Percentiles rank a stretch among this genome's conserved stretches.
Conservation (phyloP, 2,797 vertebrate genomes). For the Odontamblyopus lacepedii region DNA sequence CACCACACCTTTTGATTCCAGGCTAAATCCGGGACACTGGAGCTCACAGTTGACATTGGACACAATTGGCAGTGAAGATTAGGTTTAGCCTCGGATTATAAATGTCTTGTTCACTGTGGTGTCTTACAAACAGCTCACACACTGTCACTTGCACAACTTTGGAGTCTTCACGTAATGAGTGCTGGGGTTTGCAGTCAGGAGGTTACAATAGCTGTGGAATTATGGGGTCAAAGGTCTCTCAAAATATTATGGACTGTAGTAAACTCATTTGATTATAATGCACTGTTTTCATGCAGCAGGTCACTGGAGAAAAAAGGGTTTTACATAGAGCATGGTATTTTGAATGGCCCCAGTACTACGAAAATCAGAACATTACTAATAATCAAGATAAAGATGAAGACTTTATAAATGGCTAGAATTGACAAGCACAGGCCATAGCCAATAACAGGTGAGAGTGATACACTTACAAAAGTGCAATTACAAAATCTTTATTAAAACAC, state of each 20-base stretch:
- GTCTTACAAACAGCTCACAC: slow-evolving; percentile 24
- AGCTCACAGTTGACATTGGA: slow-evolving; percentile 28
- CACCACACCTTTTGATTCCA: slow-evolving; percentile 30
- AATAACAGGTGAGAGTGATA: neutral
- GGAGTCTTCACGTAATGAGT: neutral
- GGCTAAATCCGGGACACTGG: slow-evolving; percentile 41
- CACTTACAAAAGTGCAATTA: neutral
- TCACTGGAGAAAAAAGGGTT: neutral
- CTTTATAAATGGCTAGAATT: neutral
- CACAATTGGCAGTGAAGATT: slow-evolving; percentile 49
- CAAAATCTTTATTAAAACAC: neutral
- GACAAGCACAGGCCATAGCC: no score
- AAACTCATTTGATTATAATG: no score
- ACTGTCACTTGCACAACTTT: slow-evolving; percentile 2
- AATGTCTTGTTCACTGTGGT: slow-evolving; percentile 24
- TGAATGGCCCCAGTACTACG: neutral
- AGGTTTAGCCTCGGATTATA: slow-evolving; percentile 39
- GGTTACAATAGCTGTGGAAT: neutral
- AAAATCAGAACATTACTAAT: neutral
- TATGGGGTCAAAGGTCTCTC: neutral
- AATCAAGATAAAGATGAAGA: neutral
- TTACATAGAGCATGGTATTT: neutral
- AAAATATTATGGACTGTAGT: neutral
- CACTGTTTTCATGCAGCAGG: no score
- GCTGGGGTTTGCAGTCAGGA: neutral